These are phyloP conservation scores for Phytoseiulus persimilis DNA, from an alignment of 2,888 invertebrate genomes.

Conservation along the genomic window DNA sequence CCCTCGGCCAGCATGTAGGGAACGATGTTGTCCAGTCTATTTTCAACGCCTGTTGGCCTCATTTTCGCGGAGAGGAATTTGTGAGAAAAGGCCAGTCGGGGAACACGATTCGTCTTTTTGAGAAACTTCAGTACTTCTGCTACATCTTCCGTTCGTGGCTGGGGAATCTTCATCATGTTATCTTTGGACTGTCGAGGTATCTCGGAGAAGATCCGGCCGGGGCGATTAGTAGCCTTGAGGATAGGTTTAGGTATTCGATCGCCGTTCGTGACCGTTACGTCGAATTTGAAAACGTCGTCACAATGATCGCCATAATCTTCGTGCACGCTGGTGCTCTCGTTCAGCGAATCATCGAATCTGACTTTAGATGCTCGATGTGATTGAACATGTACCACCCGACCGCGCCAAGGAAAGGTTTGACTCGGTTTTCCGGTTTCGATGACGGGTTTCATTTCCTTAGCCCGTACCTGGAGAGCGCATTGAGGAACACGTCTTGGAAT, in stretches of 20 bases:
- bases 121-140: not conserved
- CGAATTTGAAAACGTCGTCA: not conserved
- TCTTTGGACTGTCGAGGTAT: not conserved
- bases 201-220: not conserved
- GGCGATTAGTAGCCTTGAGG: not conserved
- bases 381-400: not conserved
- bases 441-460: not conserved
- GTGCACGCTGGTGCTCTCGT: not conserved
- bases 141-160: not conserved
- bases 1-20: not conserved
- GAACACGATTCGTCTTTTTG: not conserved
- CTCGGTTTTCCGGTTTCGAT: not conserved
- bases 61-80: not conserved
- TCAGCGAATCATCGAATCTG: not conserved
- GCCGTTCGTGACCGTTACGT: not conserved
- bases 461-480: not conserved
- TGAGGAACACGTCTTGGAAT: too few relatives aligned
- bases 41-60: not conserved
- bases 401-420: not conserved
- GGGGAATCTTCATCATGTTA: not conserved
- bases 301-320: not conserved
- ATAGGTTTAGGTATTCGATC: not conserved
- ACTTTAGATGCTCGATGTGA: not conserved
- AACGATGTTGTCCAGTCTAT: not conserved
- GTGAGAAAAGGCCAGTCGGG: not conserved